Base-by-base conservation (phyloP, 2,113 vertebrate species). In the Hydrochoerus hydrochaeris region DNA sequence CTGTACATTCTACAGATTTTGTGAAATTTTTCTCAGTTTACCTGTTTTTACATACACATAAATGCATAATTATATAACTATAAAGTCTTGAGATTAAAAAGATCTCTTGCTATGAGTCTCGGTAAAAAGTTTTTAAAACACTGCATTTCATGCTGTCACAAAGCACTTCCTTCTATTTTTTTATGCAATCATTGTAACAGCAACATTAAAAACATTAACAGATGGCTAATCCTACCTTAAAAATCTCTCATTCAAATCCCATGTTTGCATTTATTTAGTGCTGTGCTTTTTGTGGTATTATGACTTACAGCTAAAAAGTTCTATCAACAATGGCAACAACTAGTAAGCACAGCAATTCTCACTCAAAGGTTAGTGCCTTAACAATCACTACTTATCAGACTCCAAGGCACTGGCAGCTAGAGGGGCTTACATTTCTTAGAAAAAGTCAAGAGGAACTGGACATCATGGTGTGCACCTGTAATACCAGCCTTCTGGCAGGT, bases 161-260 rank as follows among this genome's bases (percentile, higher is more conserved):
- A 94, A 93, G 54, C 90, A 65, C 35, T 89, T 89, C 49, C 77
- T 83, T 78, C 0, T 30, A 77, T 80, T 90, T 95, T 92, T 83
- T 92, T 83, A 92, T 49, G 63, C 17, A 82, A 95, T 85, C 35
- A 65, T 3, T 85, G 30, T 54, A 86, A 94, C 5, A 91, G 75
- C 52, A 73, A 94, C n/a, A 85, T 91, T 71, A 88, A 88, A 97
- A 96, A 91, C 35, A 91, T 69, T 78, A 90, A 62, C 49, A 52
- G 46, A 81, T 80, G 60, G 38, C 60, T 96, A 94, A 95, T 84
- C 19, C 69, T 81, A 90, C 35, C 88, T 92, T 95, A 89, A 85
- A 90, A 71, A 49, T 67, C 84, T 92, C 49, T 85, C 49, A 62
- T 90, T 97, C 65, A 94, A 80, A 86, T 75, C 58, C 28, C 2